These are phyloP conservation scores for Sisyra nigra DNA, from an alignment of 2,888 invertebrate genomes.

Conservation along the genomic window DNA sequence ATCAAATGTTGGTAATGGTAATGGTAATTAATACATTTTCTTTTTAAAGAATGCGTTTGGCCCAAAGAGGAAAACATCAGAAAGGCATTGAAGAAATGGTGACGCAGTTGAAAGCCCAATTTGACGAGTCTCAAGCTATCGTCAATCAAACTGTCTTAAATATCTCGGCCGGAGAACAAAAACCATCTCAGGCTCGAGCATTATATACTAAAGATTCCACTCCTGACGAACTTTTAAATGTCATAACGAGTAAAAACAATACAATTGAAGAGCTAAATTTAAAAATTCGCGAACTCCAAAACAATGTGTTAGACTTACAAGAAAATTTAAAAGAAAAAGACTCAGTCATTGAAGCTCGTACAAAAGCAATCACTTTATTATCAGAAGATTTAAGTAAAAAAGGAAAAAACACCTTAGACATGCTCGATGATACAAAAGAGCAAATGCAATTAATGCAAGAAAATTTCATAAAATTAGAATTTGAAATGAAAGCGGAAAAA, in stretches of 20 bases:
- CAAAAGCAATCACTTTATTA: constrained; percentile 61
- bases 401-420: constrained; percentile 51
- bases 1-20: background rate
- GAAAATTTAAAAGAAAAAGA: constrained; percentile 72
- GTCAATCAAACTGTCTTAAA: constrained; percentile 20
- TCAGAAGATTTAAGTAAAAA: constrained; percentile 55
- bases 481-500: constrained; percentile 52
- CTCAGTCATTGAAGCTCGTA: constrained; percentile 65
- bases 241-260: constrained; percentile 42
- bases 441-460: constrained; percentile 71
- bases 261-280: constrained; percentile 47
- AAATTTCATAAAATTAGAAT: constrained; percentile 53
- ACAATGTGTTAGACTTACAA: constrained; percentile 61
- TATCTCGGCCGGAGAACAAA: constrained; percentile 18
- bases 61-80: constrained; percentile 33
- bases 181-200: constrained; percentile 1
- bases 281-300: constrained; percentile 58
- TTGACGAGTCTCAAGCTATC: constrained; percentile 31
- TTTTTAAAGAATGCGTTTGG: constrained; percentile 26
- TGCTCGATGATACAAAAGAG: constrained; percentile 62
- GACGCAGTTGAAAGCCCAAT: constrained; percentile 33
- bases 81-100: constrained; percentile 35
- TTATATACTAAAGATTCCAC: constrained; percentile 20
- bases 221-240: constrained; percentile 25
- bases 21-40: background rate